phyloP scores from a whole-genome alignment of 1,140 invertebrate genomes.

The Tetramorium simillimum region DNA sequence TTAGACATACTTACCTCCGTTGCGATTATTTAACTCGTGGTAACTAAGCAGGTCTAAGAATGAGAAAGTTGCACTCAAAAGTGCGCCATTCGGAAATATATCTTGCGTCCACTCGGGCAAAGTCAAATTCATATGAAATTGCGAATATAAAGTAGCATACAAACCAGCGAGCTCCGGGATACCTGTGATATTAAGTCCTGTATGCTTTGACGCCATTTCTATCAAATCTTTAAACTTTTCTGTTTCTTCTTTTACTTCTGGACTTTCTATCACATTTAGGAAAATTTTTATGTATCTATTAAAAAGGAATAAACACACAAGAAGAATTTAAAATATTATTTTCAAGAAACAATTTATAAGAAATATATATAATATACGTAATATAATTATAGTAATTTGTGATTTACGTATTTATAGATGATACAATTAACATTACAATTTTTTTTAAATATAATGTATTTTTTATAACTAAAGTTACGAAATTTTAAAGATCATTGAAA shows the following conservation, averaged over 20 bases:
- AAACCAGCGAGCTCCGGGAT: background rate
- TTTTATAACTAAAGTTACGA: background rate
- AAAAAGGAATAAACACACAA: background rate
- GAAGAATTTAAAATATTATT: background rate
- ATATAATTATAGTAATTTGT: conserved; percentile 2
- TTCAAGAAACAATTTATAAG: background rate
- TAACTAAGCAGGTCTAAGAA: background rate
- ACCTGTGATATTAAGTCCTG: background rate
- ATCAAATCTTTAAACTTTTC: conserved; percentile 8
- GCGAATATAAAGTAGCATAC: background rate
- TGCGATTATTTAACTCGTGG: background rate
- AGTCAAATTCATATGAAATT: background rate
- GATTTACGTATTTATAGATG: background rate
- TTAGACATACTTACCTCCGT: conserved; percentile 23
- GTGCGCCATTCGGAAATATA: background rate
- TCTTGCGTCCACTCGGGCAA: background rate
- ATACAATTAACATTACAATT: background rate
- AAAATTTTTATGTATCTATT: background rate
- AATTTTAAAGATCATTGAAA: background rate
- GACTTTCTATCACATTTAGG: background rate
- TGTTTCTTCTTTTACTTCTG: background rate
- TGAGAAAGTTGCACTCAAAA: background rate
- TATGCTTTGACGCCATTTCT: background rate
- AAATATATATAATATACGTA: conserved; percentile 1
- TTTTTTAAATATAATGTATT: background rate